Conservation (phyloP, 2,797 vertebrate species). For the Heteromormyrus szaboi region DNA sequence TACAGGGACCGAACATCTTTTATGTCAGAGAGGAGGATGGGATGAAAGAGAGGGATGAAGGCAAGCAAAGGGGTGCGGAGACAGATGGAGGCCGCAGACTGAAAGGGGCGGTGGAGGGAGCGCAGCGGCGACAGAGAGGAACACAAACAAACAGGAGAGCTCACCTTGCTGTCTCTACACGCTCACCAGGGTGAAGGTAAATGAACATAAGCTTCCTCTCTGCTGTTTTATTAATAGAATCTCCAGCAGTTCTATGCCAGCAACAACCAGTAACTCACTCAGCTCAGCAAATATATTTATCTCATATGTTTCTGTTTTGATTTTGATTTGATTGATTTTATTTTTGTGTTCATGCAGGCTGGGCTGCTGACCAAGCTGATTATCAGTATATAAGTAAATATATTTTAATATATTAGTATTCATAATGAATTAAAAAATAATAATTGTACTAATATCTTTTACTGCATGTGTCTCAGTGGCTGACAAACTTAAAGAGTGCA, state of each 20-base stretch:
- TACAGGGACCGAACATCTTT: constrained; percentile 33
- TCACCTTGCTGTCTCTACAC: background rate
- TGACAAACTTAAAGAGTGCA: background rate
- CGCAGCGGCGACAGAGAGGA: background rate
- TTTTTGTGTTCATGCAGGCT: background rate
- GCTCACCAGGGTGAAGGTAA: background rate
- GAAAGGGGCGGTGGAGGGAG: background rate
- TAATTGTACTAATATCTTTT: background rate
- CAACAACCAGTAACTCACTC: background rate
- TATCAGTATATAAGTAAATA: background rate
- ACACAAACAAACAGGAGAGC: background rate
- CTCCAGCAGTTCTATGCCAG: background rate
- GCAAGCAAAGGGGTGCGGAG: constrained; percentile 16
- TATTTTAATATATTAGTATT: background rate
- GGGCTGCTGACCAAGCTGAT: background rate
- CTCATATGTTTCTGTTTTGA: background rate
- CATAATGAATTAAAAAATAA: background rate
- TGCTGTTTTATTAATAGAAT: background rate
- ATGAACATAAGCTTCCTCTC: background rate
- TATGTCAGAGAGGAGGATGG: constrained; percentile 39
- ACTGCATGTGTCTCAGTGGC: background rate
- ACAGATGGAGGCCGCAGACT: constrained; percentile 1
- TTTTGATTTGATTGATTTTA: background rate
- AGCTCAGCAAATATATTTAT: background rate
- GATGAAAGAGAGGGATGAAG: constrained; percentile 43